Evolutionary conservation across 2,888 invertebrate species (phyloP), one percentile per base, ranked within the genome.

Genomic region (Sericinus montela): DNA sequence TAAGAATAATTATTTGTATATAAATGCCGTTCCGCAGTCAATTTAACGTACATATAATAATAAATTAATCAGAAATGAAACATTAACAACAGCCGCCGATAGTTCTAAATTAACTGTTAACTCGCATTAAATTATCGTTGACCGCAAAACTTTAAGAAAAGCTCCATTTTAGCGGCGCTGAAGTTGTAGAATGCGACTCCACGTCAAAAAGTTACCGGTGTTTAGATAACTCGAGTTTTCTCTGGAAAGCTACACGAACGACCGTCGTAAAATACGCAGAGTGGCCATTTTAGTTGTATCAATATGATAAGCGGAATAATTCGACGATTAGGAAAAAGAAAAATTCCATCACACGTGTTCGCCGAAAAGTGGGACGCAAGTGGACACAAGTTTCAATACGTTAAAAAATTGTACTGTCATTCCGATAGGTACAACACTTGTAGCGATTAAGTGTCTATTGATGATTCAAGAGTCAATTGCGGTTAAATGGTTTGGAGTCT

Each of bases 241-340:
- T 46, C 62, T 67, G 65, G 64, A 73, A 76, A 77, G 67, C 61
- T 63, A 65, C 60, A 66, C 63, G 59, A 60, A 60, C 57, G 51
- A 57, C 3, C 5, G 7, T 59, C 60, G 65, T 72, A 67, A 71
- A 72, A 56, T 53, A 65, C 63, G 19, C 43, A 45, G 41, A 52
- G 42, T 44, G 47, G 41, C 50, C 48, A 49, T 46, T 48, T 45
- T 51, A 51, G 44, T 38, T 57, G 53, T 55, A 40, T 36, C 15
- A 16, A 45, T 40, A 30, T 37, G 48, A 48, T 49, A 41, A 47
- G 49, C 43, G 44, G 40, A 48, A 53, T 54, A 53, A 46, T 52
- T 48, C 38, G 47, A 51, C 50, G 53, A 53, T 56, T 47, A 52
- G 57, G 56, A 52, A 5, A 19, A 19, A 19, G 29, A 59, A 58